Evolutionary conservation across 2,888 invertebrate species (phyloP).

Genomic region (Pristionchus japonicus): DNA sequence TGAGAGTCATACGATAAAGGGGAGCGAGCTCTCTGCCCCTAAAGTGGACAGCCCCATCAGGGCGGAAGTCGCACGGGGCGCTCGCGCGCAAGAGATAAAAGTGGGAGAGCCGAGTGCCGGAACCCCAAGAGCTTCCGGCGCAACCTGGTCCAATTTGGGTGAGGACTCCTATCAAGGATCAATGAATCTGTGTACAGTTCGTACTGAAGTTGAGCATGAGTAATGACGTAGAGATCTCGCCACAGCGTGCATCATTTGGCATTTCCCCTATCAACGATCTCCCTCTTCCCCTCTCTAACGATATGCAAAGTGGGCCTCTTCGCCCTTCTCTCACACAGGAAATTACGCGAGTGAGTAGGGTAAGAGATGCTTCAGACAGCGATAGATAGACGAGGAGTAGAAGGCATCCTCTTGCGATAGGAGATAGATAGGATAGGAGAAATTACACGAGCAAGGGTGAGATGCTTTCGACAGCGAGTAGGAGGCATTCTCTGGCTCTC

Average conservation of each 20-base stretch:
- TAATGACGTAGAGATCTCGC: too few species aligned
- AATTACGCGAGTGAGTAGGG: background rate
- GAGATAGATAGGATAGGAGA: background rate
- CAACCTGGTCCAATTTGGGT: background rate
- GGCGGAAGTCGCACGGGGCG: slow-evolving; percentile 13
- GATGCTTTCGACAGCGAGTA: too few species aligned
- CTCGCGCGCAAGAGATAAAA: slow-evolving; percentile 15
- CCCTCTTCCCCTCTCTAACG: background rate
- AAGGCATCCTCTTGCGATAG: background rate
- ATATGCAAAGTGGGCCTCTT: background rate
- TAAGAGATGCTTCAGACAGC: background rate
- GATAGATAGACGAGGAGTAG: slow-evolving; percentile 5
- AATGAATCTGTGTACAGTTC: too few species aligned
- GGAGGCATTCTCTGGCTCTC: too few species aligned
- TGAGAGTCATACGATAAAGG: background rate
- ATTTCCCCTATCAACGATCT: background rate
- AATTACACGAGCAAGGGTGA: background rate
- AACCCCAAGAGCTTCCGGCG: background rate
- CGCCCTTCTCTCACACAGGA: slow-evolving; percentile 2
- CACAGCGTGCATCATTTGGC: too few species aligned
- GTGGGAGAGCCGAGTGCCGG: background rate
- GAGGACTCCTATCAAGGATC: background rate
- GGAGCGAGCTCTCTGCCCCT: too few species aligned
- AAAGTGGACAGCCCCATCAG: slow-evolving; percentile 9
- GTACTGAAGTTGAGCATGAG: too few species aligned